Base-by-base conservation (phyloP, 2,888 invertebrate genomes). In the Diaprepes abbreviatus region DNA sequence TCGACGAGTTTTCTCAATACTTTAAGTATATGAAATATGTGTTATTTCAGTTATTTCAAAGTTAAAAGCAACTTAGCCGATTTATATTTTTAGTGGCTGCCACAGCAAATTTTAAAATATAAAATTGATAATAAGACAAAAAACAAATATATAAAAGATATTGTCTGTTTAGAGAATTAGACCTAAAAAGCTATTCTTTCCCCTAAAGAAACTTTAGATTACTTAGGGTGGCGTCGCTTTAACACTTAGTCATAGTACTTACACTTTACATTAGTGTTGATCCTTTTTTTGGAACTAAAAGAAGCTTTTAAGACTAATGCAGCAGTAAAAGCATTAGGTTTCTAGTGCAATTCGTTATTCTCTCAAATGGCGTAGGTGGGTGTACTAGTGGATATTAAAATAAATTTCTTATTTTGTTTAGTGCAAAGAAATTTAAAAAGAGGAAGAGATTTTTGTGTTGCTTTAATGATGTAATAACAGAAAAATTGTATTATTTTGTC, bases 271-370 rank as follows among this genome's bases (percentile, higher is more conserved):
- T 70, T 70, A 70, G 70, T 70, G 70, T 65, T 65, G 70, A 66
- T 70, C 70, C 70, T 70, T 66, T 70, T 50, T 68, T 71, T 64
- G 71, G 64, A 71, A 68, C 71, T 68, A 68, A 71, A 71, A 71
- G 68, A 67, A 67, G 71, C 68, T 72, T 72, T 70, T 70, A 70
- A 70, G 66, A 70, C 55, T 70, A 66, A 70, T 66, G 70, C 70
- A 59, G 70, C 66, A 66, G 70, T 70, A 70, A 70, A 70, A 70
- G 70, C 70, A 70, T 70, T 71, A 67, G 55, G 65, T 68, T 71
- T 66, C 70, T 66, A 50, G 64, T 64, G 70, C 60, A 70, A 70
- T 66, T 60, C 70, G 66, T 70, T 70, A 70, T 70, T 70, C 60
- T 62, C 66, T 57, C 54, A 55, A 60, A 63, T 57, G 68, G 48